These are phyloP conservation scores for Puma concolor DNA, from an alignment of 2,113 vertebrate genomes.

Conservation along the genomic window DNA sequence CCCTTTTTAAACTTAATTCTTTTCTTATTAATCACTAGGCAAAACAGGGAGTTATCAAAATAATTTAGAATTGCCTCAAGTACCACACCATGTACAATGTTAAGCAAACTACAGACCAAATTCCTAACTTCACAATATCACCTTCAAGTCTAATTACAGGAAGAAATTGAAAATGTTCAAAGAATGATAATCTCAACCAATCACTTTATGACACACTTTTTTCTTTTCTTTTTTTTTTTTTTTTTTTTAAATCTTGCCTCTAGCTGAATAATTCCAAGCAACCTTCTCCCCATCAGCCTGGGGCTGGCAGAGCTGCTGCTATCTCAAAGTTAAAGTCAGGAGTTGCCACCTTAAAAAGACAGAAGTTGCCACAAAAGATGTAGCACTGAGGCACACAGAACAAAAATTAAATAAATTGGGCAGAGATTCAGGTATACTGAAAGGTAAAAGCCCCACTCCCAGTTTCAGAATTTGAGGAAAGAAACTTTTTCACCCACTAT, in stretches of 20 bases:
- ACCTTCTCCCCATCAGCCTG: neutral
- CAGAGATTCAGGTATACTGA: neutral
- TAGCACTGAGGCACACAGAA: neutral
- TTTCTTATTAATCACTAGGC: neutral
- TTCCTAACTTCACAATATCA: constrained; percentile 10
- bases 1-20: neutral
- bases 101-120: neutral
- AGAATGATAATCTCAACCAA: constrained; percentile 23
- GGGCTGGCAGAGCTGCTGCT: neutral
- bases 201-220: constrained; percentile 14
- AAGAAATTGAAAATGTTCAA: neutral
- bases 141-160: neutral
- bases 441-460: neutral
- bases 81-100: neutral
- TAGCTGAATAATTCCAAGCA: neutral
- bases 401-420: neutral
- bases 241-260: neutral
- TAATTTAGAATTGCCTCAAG: constrained; percentile 33
- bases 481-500: neutral
- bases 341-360: neutral
- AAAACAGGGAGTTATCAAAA: neutral
- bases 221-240: neutral
- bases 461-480: neutral
- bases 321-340: neutral
- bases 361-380: neutral